A percentile compares a stretch with the other conserved stretches of the same genome.
Conservation (phyloP, 1,140 invertebrate species). For the Ceratosolen fusciceps region DNA sequence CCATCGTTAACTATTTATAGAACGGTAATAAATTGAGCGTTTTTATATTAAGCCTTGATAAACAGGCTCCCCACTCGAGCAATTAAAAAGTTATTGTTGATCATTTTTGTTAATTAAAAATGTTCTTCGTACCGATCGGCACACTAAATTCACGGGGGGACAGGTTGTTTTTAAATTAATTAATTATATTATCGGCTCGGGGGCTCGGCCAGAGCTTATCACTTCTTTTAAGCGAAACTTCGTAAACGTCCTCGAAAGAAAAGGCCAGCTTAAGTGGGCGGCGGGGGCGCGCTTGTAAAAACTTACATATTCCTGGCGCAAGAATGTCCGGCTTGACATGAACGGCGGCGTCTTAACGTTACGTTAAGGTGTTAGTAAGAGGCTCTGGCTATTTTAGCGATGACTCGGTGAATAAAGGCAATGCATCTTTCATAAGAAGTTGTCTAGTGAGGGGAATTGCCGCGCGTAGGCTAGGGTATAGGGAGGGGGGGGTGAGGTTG, state of each 20-base stretch:
- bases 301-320: neutral
- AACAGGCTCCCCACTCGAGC: neutral
- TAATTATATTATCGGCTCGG: neutral
- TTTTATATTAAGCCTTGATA: too few relatives aligned
- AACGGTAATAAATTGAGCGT: too few relatives aligned
- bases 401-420: neutral
- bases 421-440: neutral
- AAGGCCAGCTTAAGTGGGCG: neutral
- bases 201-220: neutral
- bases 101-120: neutral
- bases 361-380: neutral
- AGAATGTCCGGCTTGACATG: neutral
- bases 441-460: neutral
- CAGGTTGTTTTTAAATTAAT: neutral
- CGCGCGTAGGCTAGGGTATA: too few relatives aligned
- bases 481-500: too few relatives aligned
- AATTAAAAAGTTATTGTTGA: neutral
- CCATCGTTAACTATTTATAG: too few relatives aligned
- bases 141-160: neutral
- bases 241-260: neutral
- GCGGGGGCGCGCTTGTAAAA: neutral
- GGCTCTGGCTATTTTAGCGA: neutral
- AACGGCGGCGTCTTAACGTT: too few relatives aligned
- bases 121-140: neutral
- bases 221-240: neutral